Evolutionary conservation across 2,888 invertebrate species (phyloP).

Genomic region (Lasioglossum morio): DNA sequence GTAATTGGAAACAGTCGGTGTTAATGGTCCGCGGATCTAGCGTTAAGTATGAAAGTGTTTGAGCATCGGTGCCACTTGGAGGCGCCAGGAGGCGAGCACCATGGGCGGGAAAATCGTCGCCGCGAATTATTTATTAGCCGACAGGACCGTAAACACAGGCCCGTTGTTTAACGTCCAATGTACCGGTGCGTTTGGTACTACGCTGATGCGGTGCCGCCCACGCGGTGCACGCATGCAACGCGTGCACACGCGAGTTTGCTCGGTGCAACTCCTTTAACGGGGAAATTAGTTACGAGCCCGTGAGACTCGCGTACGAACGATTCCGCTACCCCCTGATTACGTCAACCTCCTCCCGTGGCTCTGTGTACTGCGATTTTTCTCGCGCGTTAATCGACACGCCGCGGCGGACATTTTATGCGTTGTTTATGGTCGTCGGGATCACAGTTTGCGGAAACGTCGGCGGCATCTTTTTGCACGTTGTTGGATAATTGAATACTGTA

Average conservation of each 20-base stretch:
- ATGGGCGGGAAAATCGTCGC: constrained; percentile 57
- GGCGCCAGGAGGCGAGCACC: constrained; percentile 18
- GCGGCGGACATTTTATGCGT: not conserved
- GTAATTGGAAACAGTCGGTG: not conserved
- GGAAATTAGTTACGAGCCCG: constrained; percentile 38
- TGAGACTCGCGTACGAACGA: constrained; percentile 22
- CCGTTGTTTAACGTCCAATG: constrained; percentile 11
- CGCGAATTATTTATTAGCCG: constrained; percentile 63
- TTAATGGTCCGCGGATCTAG: not conserved
- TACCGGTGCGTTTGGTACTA: constrained; percentile 22
- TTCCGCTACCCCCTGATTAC: constrained; percentile 26
- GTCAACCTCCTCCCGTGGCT: constrained; percentile 7
- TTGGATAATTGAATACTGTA: constrained; percentile 4
- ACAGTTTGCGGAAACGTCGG: not conserved
- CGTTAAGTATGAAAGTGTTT: not conserved
- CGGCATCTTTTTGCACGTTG: not conserved
- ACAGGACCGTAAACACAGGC: constrained; percentile 55
- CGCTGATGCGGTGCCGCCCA: constrained; percentile 43
- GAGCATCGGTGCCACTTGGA: not conserved
- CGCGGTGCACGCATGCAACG: constrained; percentile 42
- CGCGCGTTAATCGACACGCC: not conserved
- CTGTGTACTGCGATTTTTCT: not conserved
- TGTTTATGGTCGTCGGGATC: not conserved
- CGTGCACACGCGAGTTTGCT: constrained; percentile 39
- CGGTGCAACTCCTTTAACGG: constrained; percentile 17